Base-by-base conservation (phyloP, 2,113 vertebrate species). In the Oncorhynchus kisutch region DNA sequence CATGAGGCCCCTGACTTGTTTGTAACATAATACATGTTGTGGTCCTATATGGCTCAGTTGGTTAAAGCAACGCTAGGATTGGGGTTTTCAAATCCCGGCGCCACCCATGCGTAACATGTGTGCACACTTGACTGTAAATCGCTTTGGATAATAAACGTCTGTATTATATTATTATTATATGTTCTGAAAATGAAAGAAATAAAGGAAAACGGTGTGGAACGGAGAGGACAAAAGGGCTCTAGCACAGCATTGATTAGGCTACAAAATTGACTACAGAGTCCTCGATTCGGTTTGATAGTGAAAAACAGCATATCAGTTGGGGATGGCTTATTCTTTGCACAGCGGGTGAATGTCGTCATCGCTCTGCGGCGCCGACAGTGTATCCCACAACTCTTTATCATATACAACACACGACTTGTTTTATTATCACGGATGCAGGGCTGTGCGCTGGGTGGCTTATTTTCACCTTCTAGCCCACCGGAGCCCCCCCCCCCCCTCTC, bases 371-470 rank as follows among this genome's bases (percentile, higher is more conserved):
- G 60, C 71, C 22, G 82, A 60, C 68, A 71, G 77, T 62, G 75
- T 74, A 59, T 14, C 67, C 70, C 14, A 25, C n/a, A 73, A 59
- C 60, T 73, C 71, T 79, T 77, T 31, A 78, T 76, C 73, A 74
- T 48, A 27, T 57, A 29, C 79, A 76, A 83, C 75, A 83, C 25
- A 68, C 57, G 29, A 45, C 54, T 66, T 87, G 86, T 76, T 88
- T 90, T 88, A 88, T 89, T 89, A 83, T 84, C 77, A 71, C 73
- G 67, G 78, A 80, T 85, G 81, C 84, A 82, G 84, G 82, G 88
- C 72, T 57, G 81, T 79, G 83, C 80, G 76, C 85, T 85, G 86
- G 86, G 86, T 82, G 86, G 87, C 86, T 88, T 86, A 88, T 88
- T 83, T 88, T 92, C 84, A 70, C 87, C 89, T 79, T 78, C 81